Conservation (phyloP, 2,797 vertebrate species). For the Notamacropus eugenii region DNA sequence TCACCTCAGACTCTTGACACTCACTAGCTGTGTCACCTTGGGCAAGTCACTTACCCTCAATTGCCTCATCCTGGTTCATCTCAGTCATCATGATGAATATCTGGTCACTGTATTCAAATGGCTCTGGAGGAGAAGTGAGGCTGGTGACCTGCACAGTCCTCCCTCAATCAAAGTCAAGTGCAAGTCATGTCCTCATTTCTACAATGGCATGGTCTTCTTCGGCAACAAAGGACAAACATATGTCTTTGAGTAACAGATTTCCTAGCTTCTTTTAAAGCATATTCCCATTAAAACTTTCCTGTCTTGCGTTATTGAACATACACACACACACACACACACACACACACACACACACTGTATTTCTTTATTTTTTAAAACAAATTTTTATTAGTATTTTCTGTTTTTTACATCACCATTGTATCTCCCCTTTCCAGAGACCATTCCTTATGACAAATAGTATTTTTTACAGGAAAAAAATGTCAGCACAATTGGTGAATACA, state of each 20-base stretch:
- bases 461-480: neutral
- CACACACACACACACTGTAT: neutral
- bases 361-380: neutral
- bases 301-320: conserved; percentile 59
- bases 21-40: too few relatives aligned
- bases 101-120: too few relatives aligned
- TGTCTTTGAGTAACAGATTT: neutral
- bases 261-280: neutral
- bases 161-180: too few relatives aligned
- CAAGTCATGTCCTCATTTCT: too few relatives aligned
- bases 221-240: too few relatives aligned
- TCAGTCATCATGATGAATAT: too few relatives aligned
- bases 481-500: neutral
- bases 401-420: neutral
- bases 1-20: too few relatives aligned
- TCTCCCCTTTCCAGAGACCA: neutral
- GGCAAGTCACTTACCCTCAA: too few relatives aligned
- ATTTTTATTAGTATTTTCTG: neutral
- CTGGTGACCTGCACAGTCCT: too few relatives aligned
- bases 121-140: too few relatives aligned
- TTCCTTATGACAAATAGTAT: neutral
- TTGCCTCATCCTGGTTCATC: too few relatives aligned
- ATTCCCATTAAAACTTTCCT: conserved; percentile 73
- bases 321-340: neutral
- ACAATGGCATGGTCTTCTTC: too few relatives aligned